phyloP scores from a whole-genome alignment of 2,113 vertebrate species.

The Cercocebus atys region DNA sequence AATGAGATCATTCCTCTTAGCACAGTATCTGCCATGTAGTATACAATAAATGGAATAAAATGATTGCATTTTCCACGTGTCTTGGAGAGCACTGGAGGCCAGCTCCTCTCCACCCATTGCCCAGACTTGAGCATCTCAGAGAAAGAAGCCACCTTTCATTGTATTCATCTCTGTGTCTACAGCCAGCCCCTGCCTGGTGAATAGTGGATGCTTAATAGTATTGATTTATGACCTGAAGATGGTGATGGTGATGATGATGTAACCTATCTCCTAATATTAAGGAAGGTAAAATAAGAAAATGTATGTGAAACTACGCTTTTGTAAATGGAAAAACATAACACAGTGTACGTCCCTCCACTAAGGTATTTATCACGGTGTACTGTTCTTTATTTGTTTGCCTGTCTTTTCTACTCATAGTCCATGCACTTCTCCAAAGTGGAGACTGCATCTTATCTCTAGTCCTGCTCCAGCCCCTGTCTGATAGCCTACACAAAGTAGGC shows the following conservation, averaged over 20 bases:
- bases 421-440: slow-evolving; percentile 20
- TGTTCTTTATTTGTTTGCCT: not conserved
- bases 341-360: not conserved
- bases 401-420: slow-evolving; percentile 13
- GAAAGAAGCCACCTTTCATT: not conserved
- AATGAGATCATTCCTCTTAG: not conserved
- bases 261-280: not conserved
- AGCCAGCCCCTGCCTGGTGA: not conserved
- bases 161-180: not conserved
- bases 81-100: not conserved
- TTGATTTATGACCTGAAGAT: slow-evolving; percentile 38
- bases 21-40: not conserved
- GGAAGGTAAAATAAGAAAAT: slow-evolving; percentile 47
- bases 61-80: not conserved
- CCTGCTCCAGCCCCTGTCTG: not conserved
- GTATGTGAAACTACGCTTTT: slow-evolving; percentile 29
- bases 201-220: slow-evolving; percentile 12
- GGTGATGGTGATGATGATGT: not conserved
- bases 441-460: slow-evolving; percentile 19
- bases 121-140: not conserved
- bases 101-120: not conserved
- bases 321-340: slow-evolving; percentile 31
- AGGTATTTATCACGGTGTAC: not conserved
- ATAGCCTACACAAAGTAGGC: not conserved
- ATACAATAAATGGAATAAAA: slow-evolving; percentile 43